These are phyloP conservation scores for Notodonta dromedarius DNA, from an alignment of 2,888 invertebrate genomes.

Conservation along the genomic window DNA sequence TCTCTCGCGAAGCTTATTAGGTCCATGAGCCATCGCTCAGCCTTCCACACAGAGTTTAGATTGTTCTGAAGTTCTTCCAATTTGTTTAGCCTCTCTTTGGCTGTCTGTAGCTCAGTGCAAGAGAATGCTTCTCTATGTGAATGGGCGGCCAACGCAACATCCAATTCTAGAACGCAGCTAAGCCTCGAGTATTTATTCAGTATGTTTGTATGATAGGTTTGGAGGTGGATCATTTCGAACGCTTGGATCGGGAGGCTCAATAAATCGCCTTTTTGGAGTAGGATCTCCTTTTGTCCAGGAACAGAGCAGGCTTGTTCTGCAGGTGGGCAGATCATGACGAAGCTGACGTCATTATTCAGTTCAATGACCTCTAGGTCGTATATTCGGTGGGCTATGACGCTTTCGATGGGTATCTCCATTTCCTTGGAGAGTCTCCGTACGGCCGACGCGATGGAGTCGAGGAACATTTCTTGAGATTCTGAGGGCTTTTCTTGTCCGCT, in stretches of 20 bases:
- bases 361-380: constrained; percentile 98
- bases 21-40: constrained; percentile 98
- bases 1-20: constrained; percentile 97
- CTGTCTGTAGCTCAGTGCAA: constrained; percentile 92
- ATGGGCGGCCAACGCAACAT: constrained; percentile 95
- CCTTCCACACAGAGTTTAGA: constrained; percentile 96
- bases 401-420: constrained; percentile 90
- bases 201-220: constrained; percentile 96
- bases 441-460: constrained; percentile 90
- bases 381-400: constrained; percentile 90
- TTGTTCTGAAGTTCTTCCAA: constrained; percentile 93
- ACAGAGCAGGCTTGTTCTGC: constrained; percentile 96
- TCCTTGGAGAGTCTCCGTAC: constrained; percentile 90
- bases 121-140: constrained; percentile 98
- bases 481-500: constrained; percentile 79
- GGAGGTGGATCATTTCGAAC: constrained; percentile 97
- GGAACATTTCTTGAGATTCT: constrained; percentile 92
- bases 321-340: constrained; percentile 96
- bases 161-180: constrained; percentile 96
- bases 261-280: constrained; percentile 93
- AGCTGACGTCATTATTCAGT: constrained; percentile 94
- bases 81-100: constrained; percentile 92
- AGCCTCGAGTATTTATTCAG: constrained; percentile 96
- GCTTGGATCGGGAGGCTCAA: constrained; percentile 96
- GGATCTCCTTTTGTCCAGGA: constrained; percentile 93